Conservation (phyloP, 2,888 invertebrate species). For the Pristionchus fissidentatus region DNA sequence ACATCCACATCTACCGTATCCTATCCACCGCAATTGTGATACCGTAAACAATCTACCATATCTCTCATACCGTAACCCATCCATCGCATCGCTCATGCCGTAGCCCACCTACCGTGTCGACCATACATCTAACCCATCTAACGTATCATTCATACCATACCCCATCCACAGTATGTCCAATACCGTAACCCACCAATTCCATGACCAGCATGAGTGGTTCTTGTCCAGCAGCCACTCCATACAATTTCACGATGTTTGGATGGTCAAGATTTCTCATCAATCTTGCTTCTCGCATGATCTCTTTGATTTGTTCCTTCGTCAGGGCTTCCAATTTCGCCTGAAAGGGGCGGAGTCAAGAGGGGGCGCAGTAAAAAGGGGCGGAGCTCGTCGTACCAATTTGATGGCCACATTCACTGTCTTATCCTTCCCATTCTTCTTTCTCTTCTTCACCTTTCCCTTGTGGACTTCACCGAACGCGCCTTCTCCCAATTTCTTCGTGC, state of each 20-base stretch:
- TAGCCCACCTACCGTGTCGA: too few relatives aligned
- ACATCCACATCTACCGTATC: too few relatives aligned
- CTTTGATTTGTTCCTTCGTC: constrained; percentile 49
- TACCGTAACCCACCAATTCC: constrained; percentile 45
- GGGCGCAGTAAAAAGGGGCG: background rate
- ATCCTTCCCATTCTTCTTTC: constrained; percentile 36
- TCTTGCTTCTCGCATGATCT: constrained; percentile 45
- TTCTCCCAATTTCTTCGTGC: constrained; percentile 45
- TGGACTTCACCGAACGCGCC: constrained; percentile 47
- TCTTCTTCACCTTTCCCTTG: constrained; percentile 50
- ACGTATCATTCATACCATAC: background rate
- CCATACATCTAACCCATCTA: too few relatives aligned
- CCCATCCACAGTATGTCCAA: constrained; percentile 10
- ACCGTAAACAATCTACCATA: too few relatives aligned
- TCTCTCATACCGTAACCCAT: too few relatives aligned
- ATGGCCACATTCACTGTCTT: constrained; percentile 53
- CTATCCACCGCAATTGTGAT: too few relatives aligned
- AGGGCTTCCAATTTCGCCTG: constrained; percentile 42
- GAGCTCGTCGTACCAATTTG: constrained; percentile 45
- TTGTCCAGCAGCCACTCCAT: constrained; percentile 45
- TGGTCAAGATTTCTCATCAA: constrained; percentile 41
- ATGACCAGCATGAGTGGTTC: constrained; percentile 48
- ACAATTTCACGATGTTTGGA: constrained; percentile 41
- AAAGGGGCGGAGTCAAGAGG: background rate
- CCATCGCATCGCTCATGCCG: too few relatives aligned